Evolutionary conservation across 2,888 invertebrate species (phyloP), one percentile per base, ranked within the genome.

Genomic region (Lacanobia oleracea): DNA sequence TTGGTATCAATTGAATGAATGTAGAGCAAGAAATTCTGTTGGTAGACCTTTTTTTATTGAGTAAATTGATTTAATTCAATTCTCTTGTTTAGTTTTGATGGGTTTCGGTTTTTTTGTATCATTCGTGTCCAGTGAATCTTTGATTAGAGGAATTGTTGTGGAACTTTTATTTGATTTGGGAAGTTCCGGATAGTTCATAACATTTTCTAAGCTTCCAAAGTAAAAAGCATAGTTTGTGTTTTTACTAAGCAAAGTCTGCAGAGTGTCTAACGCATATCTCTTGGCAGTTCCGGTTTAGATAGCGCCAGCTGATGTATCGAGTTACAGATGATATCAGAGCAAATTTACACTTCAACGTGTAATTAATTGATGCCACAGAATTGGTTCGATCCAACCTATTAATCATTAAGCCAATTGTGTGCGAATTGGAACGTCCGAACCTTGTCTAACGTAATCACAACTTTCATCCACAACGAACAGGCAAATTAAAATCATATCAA

Each of bases 1-100:
- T 89, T 89, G 88, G 86, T 86, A 85, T 78, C 89, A 90, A 92
- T 91, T 89, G 89, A 81, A 86, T 79, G 75, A 79, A 90, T 89
- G 82, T 87, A 67, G 89, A 87, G 86, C 89, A 86, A 83, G 87
- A 88, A 87, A 88, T 86, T 85, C 78, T 48, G 45, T 64, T 62
- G 45, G 21, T 37, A 50, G 43, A 59, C 33, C 56, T 68, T 79
- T 72, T 27, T 77, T 82, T 77, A 76, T 78, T 75, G 75, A 79
- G 51, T 54, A 75, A 75, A 81, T 86, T 81, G 77, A 77, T 82
- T 82, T 75, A 79, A 75, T 75, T 82, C 70, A 71, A 63, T 74
- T 81, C 70, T 75, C 70, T 75, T 84, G 60, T 79, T 77, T 82
- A 77, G 71, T 82, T 64, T 64, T 79, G 79, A 82, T 79, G 53